Percentiles rank a stretch among this genome's conserved stretches.
Conservation (phyloP, 2,797 vertebrate species). For the Melopsittacus undulatus region DNA sequence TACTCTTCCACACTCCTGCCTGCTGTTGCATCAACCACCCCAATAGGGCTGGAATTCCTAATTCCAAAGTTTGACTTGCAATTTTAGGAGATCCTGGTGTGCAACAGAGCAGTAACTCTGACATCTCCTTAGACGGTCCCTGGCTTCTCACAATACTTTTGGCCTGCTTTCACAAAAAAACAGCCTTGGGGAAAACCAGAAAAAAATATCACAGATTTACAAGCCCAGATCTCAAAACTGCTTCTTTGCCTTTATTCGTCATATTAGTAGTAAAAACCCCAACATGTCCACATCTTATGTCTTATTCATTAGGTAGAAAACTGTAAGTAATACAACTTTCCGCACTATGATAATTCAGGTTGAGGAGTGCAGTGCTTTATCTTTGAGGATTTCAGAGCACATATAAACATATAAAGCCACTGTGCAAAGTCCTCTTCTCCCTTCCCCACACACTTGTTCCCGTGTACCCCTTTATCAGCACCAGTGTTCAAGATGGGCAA, state of each 20-base stretch:
- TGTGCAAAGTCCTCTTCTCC: not conserved
- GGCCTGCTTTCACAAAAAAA: not conserved
- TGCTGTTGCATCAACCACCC: accelerated
- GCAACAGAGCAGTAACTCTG: not conserved
- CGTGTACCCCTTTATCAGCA: not conserved
- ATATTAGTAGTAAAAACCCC: not conserved
- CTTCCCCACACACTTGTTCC: not conserved
- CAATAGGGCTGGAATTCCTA: not conserved
- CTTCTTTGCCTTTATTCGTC: not conserved
- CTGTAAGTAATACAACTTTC: accelerated
- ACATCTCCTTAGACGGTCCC: not conserved
- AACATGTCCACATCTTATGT: not conserved
- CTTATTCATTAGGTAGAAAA: not conserved
- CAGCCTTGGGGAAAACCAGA: not conserved
- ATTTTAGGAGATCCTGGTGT: not conserved
- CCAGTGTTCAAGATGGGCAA: not conserved
- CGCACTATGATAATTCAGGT: not conserved
- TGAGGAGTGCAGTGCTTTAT: not conserved
- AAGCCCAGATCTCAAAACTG: not conserved
- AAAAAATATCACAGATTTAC: not conserved
- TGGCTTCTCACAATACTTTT: not conserved
- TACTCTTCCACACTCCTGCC: not conserved
- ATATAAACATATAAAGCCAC: not conserved
- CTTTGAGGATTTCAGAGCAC: not conserved
- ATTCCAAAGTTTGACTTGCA: not conserved